Evolutionary conservation across 2,113 vertebrate genomes (phyloP).

Genomic region (Lepus americanus): DNA sequence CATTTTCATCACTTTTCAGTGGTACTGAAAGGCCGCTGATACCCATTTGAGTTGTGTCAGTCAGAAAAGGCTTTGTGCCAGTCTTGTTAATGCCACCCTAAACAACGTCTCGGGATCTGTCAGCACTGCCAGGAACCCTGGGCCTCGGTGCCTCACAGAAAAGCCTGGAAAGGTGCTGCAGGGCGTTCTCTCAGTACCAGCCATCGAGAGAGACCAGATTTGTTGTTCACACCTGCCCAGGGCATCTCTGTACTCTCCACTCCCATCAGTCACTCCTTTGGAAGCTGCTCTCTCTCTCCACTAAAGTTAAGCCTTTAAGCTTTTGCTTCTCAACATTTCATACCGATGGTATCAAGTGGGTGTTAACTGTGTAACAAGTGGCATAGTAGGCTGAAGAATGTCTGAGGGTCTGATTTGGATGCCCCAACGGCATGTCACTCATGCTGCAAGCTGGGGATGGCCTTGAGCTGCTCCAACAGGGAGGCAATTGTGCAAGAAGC

Average conservation of each 20-base stretch:
- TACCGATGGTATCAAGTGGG: neutral
- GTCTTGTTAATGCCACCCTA: constrained; percentile 12
- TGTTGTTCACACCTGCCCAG: neutral
- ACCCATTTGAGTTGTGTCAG: constrained; percentile 25
- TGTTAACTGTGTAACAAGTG: neutral
- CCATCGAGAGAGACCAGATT: neutral
- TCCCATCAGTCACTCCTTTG: neutral
- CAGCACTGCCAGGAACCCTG: neutral
- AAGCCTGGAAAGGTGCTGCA: neutral
- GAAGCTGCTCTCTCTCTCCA: neutral
- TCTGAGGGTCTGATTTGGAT: neutral
- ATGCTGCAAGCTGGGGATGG: neutral
- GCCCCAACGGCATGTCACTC: neutral
- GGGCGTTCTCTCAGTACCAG: neutral
- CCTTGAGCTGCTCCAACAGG: neutral
- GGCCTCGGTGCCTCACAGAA: neutral
- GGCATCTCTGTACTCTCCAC: neutral
- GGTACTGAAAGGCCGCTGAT: neutral
- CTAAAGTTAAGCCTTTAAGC: constrained; percentile 42
- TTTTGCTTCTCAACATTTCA: constrained; percentile 41
- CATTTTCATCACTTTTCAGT: neutral
- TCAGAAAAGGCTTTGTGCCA: constrained; percentile 33
- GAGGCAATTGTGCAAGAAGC: neutral
- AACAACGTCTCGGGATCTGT: constrained; percentile 54
- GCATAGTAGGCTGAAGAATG: neutral